Evolutionary conservation across 2,797 vertebrate genomes (phyloP).

Genomic region (Cuniculus paca): DNA sequence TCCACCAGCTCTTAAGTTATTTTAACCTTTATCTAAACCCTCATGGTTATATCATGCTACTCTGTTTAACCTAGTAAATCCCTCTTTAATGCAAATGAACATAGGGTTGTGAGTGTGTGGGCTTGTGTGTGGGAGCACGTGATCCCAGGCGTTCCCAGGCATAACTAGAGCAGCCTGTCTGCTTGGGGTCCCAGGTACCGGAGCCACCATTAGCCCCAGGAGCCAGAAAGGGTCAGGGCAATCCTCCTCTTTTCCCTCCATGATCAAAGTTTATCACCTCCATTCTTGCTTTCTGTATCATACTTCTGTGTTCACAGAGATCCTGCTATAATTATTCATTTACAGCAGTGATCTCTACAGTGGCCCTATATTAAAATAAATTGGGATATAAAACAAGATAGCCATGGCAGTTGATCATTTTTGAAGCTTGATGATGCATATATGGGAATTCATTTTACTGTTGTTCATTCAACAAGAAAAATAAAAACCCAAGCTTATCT

Average conservation of each 20-base stretch:
- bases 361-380: neutral
- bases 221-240: neutral
- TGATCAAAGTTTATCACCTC: neutral
- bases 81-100: neutral
- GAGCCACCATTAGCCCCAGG: neutral
- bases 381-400: neutral
- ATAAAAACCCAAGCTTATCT: neutral
- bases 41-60: neutral
- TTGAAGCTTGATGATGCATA: neutral
- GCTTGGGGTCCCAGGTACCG: neutral
- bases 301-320: neutral
- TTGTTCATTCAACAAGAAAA: neutral
- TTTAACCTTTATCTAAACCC: neutral
- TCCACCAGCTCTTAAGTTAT: neutral
- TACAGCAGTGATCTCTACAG: neutral
- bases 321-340: neutral
- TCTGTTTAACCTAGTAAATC: neutral
- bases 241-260: neutral
- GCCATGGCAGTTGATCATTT: neutral
- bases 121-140: neutral
- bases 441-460: neutral
- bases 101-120: neutral
- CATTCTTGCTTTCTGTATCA: neutral
- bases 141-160: neutral
- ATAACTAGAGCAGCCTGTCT: neutral